Evolutionary conservation across 2,113 vertebrate species (phyloP), one percentile per base, ranked within the genome.

Genomic region (Lepus europaeus): DNA sequence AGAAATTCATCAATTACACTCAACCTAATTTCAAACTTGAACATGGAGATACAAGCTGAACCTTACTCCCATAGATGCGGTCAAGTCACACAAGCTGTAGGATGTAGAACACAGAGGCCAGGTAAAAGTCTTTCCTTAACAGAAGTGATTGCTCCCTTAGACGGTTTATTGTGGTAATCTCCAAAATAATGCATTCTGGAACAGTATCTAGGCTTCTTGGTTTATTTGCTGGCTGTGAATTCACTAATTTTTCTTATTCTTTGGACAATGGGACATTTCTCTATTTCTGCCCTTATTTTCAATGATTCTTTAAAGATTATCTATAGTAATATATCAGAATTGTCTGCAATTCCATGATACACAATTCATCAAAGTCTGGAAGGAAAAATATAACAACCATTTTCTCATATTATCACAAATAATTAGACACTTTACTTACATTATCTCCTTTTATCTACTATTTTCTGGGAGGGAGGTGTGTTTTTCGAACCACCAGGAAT

Each of bases 181-280:
- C 45, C 59, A 31, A 87, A 80, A 63, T 10, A 64, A 56, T n/a
- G 5, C 25, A 86, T 79, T 45, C 27, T 64, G 79, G 31, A 83
- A 86, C 22, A 70, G 16, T 27, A 10, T 14, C 19, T 89, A 1
- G 12, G 56, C 19, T 22, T 29, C 29, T 61, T 53, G 53, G 3
- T 64, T 68, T n/a, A 33, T 73, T 89, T 89, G 2, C 20, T 76
- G n/a, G 10, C 12, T 74, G 8, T 72, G 22, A 10, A 66, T 80
- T 95, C 69, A 69, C n/a, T 88, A 74, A 89, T 82, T 63, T 87
- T 9, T 31, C 81, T 74, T 51, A 20, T 89, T 93, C 69, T 88
- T 89, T 87, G 33, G 5, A 77, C 70, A 93, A 89, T 72, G 33
- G 6, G 36, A 36, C 17, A 77, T 56, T 86, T 86, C 8, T 69